Evolutionary conservation across 2,888 invertebrate species (phyloP), one percentile per base, ranked within the genome.

Genomic region (Dendrolimus pini): DNA sequence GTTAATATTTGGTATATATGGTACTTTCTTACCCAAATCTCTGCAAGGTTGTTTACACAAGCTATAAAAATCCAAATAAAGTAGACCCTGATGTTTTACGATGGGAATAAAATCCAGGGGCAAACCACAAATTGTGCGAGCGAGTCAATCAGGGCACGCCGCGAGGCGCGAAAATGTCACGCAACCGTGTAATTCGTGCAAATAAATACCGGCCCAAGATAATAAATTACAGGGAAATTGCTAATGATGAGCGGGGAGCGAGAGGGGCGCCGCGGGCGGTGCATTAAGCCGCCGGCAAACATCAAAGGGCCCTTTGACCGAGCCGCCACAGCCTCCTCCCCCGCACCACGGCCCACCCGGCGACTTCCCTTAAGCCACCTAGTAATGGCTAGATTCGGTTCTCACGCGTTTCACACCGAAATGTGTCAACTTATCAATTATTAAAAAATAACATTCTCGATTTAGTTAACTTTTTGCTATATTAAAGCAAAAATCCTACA

Each of bases 281-380:
- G 89, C 89, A 89, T 89, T 89, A 89, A 89, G 89, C 88, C 89
- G 85, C 83, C 90, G 89, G 90, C 89, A 89, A 88, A 90, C 89
- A 89, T 89, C 89, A 89, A 89, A 89, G 89, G 80, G 81, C 84
- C 78, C 89, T 90, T 90, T 89, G 89, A 89, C 89, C 87, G 89
- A 78, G 88, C 90, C 90, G 89, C 81, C 89, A 82, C 88, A 81
- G 85, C 85, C 85, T 85, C 80, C 81, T 72, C 77, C 74, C 78
- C 70, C 69, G 68, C 74, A 69, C 30, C 30, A 63, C 62, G 59
- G 60, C 58, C 56, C 54, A 55, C 63, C 60, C 54, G 42, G 55
- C 58, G 57, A 53, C 58, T 56, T 60, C 66, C 74, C 68, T 70
- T 66, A 65, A 71, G 67, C 69, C 66, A 71, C 67, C 69, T 70